A percentile compares a stretch with the other conserved stretches of the same genome.
These are phyloP conservation scores for Caenorhabditis brenneri DNA, from an alignment of 1,140 invertebrate species.

Conservation along the genomic window DNA sequence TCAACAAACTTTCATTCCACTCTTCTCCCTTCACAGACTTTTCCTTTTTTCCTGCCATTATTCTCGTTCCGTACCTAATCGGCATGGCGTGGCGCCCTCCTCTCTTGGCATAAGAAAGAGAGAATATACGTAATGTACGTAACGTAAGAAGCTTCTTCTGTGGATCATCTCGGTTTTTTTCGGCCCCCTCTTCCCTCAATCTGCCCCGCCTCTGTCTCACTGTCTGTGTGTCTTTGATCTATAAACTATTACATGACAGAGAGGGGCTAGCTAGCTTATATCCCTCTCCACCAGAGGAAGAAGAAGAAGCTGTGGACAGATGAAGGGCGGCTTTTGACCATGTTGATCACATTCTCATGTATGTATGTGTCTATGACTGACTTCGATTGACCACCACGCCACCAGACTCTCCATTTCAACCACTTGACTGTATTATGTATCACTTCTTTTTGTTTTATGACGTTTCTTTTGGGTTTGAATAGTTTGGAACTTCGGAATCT, in stretches of 20 bases:
- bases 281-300: too few relatives aligned
- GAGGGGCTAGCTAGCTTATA: background rate
- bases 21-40: too few relatives aligned
- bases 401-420: too few relatives aligned
- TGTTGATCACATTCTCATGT: conserved; percentile 41
- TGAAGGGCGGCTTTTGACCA: conserved; percentile 24
- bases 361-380: conserved; percentile 30
- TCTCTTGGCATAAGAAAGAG: background rate
- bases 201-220: background rate
- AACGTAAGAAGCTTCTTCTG: background rate
- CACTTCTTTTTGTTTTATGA: background rate
- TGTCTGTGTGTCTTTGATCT: background rate
- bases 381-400: background rate
- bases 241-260: background rate
- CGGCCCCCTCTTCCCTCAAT: background rate
- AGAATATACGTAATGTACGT: conserved; percentile 14
- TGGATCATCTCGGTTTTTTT: background rate
- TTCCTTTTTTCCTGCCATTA: too few relatives aligned
- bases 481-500: too few relatives aligned
- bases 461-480: background rate
- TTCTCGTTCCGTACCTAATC: conserved; percentile 33
- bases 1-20: too few relatives aligned
- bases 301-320: background rate
- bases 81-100: background rate
- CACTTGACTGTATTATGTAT: background rate